Conservation (phyloP, 2,113 vertebrate species). For the Melanostigma gelatinosum region DNA sequence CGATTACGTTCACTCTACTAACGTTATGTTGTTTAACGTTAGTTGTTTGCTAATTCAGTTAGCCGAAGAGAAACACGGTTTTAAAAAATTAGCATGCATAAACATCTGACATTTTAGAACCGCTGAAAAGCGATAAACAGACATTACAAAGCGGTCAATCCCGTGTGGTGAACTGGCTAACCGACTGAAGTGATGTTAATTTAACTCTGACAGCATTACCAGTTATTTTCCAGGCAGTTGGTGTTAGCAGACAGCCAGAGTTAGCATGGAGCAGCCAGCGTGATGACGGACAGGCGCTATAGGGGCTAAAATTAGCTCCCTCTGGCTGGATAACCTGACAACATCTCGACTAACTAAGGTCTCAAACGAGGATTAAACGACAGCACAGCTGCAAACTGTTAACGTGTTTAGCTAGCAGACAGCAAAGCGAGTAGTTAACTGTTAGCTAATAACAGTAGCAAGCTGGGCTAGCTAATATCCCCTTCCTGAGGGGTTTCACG, state of each 20-base stretch:
- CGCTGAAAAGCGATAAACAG: not conserved
- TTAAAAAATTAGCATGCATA: not conserved
- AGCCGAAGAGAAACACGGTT: not conserved
- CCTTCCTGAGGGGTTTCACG: conserved; percentile 47
- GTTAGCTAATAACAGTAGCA: conserved; percentile 50
- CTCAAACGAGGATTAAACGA: conserved; percentile 1
- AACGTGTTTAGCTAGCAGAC: conserved; percentile 8
- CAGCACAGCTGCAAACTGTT: not conserved
- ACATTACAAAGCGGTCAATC: not conserved
- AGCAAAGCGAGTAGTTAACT: conserved; percentile 33
- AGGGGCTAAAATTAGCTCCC: conserved; percentile 53
- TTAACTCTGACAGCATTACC: not conserved
- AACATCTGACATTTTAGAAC: not conserved
- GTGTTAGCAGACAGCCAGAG: conserved; percentile 54
- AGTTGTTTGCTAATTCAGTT: conserved; percentile 2
- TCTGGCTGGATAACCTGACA: conserved; percentile 15
- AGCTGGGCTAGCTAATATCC: conserved; percentile 50
- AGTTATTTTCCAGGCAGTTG: conserved; percentile 44
- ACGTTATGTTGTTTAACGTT: not conserved
- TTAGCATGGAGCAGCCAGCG: conserved; percentile 55
- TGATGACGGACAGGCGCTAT: conserved; percentile 42
- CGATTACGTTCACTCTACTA: not conserved
- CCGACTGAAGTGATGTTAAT: not conserved
- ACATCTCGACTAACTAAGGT: conserved; percentile 20
- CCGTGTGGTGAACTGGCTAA: not conserved